Evolutionary conservation across 2,888 invertebrate species (phyloP), one percentile per base, ranked within the genome.

Genomic region (Orchesellides sinensis): DNA sequence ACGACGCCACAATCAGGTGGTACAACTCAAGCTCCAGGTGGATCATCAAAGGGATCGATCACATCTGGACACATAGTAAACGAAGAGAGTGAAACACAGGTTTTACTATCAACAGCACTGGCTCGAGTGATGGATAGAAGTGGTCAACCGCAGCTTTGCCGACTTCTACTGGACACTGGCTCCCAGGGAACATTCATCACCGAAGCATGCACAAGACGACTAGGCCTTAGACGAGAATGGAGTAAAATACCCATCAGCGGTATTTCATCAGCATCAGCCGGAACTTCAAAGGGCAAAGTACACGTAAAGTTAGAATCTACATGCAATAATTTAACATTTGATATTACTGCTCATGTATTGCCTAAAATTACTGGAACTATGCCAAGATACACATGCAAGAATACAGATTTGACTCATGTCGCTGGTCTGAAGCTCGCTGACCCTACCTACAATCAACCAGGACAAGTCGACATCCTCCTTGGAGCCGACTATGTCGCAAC

Each of bases 381-480:
- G 1, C 68, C 68, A 0, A 1, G 10, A 19, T 1, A 32, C 0
- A 1, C 17, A 10, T 68, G 4, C 10, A 17, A 29, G 5, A 2
- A 6, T 1, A 1, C 2, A 0, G 32, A 47, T 12, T 68, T 4
- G 47, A 4, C 23, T 5, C 68, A 68, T 49, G 2, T 68, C 14
- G 2, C 5, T 5, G 49, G 49, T 6, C 27, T 68, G 3, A 25
- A 40, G 21, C 27, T 77, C 12, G 83, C 83, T 8, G 83, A 83
- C 25, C 75, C 75, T 4, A 2, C 49, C 0, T 83, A 25, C 27
- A 8, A 19, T 19, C 12, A 63, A 17, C 56, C 70, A 14, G 52
- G 10, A 4, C 14, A 32, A 2, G 35, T 83, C 14, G 77, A 83
- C 19, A 29, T 83, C 2, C 32, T 83, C 1, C 19, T 77, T 19